Conservation (phyloP, 2,113 vertebrate genomes). For the Symphodus melops region DNA sequence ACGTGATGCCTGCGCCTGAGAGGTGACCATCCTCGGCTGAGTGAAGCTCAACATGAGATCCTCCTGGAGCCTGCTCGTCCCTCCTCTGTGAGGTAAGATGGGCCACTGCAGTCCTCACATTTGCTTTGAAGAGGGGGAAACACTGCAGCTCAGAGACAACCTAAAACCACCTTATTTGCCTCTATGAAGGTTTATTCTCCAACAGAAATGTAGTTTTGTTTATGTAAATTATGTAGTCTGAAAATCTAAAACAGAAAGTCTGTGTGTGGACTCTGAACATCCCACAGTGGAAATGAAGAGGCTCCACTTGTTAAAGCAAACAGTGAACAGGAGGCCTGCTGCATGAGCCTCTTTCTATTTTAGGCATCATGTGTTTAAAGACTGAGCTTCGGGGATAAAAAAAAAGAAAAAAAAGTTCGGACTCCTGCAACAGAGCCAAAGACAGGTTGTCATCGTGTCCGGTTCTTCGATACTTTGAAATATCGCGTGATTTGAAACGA, state of each 20-base stretch:
- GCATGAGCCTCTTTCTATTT: background rate
- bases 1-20: conserved; percentile 28
- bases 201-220: no score
- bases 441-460: no score
- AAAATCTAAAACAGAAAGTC: background rate
- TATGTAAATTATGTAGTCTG: no score
- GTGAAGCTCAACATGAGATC: conserved; percentile 47
- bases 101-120: background rate
- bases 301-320: conserved; percentile 13
- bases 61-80: conserved; percentile 27
- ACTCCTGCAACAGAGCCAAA: no score
- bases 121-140: background rate
- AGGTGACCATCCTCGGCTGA: conserved; percentile 45
- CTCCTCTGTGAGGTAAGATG: conserved; percentile 53
- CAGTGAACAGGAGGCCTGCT: background rate
- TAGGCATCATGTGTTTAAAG: conserved; percentile 5
- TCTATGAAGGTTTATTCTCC: no score
- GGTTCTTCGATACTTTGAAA: no score
- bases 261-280: conserved; percentile 9
- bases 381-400: conserved; percentile 12
- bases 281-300: background rate
- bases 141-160: conserved; percentile 1
- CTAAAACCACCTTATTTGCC: no score
- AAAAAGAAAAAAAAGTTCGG: conserved; percentile 1
- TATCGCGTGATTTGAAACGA: no score